A percentile compares a stretch with the other conserved stretches of the same genome.
phyloP scores from a whole-genome alignment of 2,888 invertebrate genomes.

The Gandaritis pyraliata region DNA sequence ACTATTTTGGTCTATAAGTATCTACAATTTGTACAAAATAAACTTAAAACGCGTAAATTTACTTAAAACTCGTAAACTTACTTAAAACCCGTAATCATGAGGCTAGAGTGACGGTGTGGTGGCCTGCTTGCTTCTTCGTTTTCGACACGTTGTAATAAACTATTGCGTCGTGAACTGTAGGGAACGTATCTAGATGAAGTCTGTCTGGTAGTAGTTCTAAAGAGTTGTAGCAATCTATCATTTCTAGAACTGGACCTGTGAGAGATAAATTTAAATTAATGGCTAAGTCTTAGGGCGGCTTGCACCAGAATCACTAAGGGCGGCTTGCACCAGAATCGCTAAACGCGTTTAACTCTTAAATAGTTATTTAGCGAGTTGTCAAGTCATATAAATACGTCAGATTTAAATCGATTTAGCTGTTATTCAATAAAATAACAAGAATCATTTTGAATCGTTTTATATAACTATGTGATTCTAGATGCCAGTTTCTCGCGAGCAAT shows the following conservation, averaged over 20 bases:
- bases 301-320: too few relatives aligned
- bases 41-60: conserved; percentile 5
- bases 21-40: conserved; percentile 2
- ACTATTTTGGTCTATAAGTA: neutral
- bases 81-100: conserved; percentile 44
- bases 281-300: too few relatives aligned
- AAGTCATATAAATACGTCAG: too few relatives aligned
- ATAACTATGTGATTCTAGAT: too few relatives aligned
- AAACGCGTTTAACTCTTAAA: too few relatives aligned
- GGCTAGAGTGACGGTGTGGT: conserved; percentile 50
- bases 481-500: too few relatives aligned
- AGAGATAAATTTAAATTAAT: conserved; percentile 3
- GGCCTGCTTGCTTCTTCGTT: conserved; percentile 48
- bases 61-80: conserved; percentile 3
- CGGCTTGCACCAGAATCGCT: too few relatives aligned
- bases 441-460: too few relatives aligned
- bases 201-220: conserved; percentile 80
- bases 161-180: conserved; percentile 89
- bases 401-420: too few relatives aligned
- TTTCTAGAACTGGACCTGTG: conserved; percentile 87
- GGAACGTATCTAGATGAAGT: conserved; percentile 85
- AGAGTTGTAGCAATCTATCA: conserved; percentile 85
- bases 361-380: too few relatives aligned
- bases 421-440: too few relatives aligned
- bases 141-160: conserved; percentile 69